Evolutionary conservation across 2,888 invertebrate genomes (phyloP).

Genomic region (Anthophora plumipes): DNA sequence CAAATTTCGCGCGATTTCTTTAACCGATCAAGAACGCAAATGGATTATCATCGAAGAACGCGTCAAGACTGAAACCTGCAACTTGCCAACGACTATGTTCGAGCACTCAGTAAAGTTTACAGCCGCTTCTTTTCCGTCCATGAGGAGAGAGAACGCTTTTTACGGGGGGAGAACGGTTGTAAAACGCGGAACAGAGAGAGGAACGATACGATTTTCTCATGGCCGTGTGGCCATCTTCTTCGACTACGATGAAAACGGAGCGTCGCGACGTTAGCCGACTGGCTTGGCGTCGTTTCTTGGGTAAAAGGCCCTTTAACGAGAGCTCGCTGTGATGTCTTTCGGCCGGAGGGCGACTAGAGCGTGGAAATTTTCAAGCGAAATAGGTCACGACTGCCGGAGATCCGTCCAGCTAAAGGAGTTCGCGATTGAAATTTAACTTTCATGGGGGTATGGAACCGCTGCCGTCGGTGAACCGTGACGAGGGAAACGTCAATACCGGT

Average conservation of each 20-base stretch:
- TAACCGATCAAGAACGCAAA: not conserved
- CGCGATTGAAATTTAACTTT: slow-evolving; percentile 41
- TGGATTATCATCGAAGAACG: not conserved
- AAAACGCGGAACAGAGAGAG: slow-evolving; percentile 33
- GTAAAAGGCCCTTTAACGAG: slow-evolving; percentile 31
- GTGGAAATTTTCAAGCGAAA: slow-evolving; percentile 28
- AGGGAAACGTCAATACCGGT: slow-evolving; percentile 28
- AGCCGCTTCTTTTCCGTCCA: slow-evolving; percentile 45
- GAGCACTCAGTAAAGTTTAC: slow-evolving; percentile 50
- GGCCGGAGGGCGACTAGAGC: not conserved
- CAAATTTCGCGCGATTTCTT: not conserved
- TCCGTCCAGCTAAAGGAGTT: slow-evolving; percentile 5
- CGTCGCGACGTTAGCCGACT: too few species aligned
- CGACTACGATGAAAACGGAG: slow-evolving; percentile 1
- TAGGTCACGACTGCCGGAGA: slow-evolving; percentile 23
- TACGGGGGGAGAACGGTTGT: slow-evolving; percentile 19
- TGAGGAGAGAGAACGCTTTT: slow-evolving; percentile 25
- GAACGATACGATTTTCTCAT: slow-evolving; percentile 54
- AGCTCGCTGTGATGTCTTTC: slow-evolving; percentile 18
- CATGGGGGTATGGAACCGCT: slow-evolving; percentile 12
- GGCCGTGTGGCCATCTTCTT: slow-evolving; percentile 36
- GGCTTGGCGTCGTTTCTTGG: slow-evolving; percentile 4
- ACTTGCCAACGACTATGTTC: slow-evolving; percentile 38
- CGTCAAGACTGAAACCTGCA: slow-evolving; percentile 35
- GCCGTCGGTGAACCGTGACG: slow-evolving; percentile 33